These are phyloP conservation scores for Aphelenchoides besseyi DNA, from an alignment of 1,140 invertebrate genomes.

Conservation along the genomic window DNA sequence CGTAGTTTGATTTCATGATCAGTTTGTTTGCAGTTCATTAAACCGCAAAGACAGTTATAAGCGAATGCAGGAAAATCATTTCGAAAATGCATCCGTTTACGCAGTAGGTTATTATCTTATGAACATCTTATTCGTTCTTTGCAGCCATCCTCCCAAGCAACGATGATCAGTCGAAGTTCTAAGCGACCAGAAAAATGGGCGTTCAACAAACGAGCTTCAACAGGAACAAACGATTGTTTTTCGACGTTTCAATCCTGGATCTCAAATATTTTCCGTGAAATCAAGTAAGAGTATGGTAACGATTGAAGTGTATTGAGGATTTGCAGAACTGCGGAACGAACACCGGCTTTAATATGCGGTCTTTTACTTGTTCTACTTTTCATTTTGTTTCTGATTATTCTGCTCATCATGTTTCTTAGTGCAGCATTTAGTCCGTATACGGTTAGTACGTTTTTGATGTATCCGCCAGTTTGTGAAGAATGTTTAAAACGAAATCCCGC, in stretches of 20 bases:
- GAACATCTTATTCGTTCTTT: too few relatives aligned
- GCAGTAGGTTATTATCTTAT: constrained; percentile 42
- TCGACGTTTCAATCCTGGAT: neutral
- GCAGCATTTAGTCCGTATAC: constrained; percentile 33
- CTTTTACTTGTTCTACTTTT: constrained; percentile 31
- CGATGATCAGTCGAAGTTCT: constrained; percentile 31
- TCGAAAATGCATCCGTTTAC: constrained; percentile 48
- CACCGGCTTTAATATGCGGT: constrained; percentile 46
- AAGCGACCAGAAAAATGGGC: neutral
- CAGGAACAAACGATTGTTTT: neutral
- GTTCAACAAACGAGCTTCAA: neutral
- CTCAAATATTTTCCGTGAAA: neutral
- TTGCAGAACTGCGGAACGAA: constrained; percentile 50
- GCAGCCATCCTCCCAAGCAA: constrained; percentile 41
- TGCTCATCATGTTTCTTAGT: constrained; percentile 21
- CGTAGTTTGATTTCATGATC: neutral
- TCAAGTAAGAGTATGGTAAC: constrained; percentile 16
- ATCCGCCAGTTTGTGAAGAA: constrained; percentile 60
- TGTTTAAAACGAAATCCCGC: constrained; percentile 53
- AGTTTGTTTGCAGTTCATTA: constrained; percentile 42
- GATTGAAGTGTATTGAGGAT: neutral
- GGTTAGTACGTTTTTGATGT: constrained; percentile 43
- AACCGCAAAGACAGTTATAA: constrained; percentile 58
- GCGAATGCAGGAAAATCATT: constrained; percentile 54
- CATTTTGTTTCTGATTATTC: constrained; percentile 25